phyloP scores from a whole-genome alignment of 2,797 vertebrate species.

The Anableps anableps region DNA sequence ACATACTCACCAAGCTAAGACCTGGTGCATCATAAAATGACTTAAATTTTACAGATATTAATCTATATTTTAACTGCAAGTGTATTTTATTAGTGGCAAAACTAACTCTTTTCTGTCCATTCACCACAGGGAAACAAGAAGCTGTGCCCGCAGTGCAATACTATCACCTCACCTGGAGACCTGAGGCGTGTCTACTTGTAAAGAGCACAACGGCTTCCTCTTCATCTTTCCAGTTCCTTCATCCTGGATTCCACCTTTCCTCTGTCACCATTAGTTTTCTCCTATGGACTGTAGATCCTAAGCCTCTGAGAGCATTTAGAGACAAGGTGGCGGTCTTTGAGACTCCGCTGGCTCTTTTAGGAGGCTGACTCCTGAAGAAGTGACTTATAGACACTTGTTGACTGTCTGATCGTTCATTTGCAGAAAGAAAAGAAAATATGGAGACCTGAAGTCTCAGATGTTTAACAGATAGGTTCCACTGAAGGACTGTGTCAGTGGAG shows the following conservation, averaged over 20 bases:
- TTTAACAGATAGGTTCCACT: conserved; percentile 26
- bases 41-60: too few species aligned
- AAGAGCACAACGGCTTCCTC: conserved; percentile 72
- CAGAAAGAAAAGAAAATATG: background rate
- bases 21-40: too few species aligned
- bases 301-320: conserved; percentile 50
- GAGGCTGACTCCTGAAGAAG: conserved; percentile 23
- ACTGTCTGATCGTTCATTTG: conserved; percentile 12
- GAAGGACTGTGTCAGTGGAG: conserved; percentile 49
- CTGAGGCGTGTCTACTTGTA: conserved; percentile 98
- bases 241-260: conserved; percentile 47
- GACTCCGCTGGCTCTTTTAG: conserved; percentile 50
- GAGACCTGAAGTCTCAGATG: conserved; percentile 5
- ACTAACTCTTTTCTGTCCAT: conserved; percentile 31
- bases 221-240: conserved; percentile 49
- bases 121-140: conserved; percentile 95
- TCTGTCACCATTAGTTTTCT: conserved; percentile 20
- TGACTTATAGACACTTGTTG: conserved; percentile 37
- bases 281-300: conserved; percentile 18
- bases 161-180: conserved; percentile 98
- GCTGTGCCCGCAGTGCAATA: conserved; percentile 99
- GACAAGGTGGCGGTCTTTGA: conserved; percentile 48
- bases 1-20: too few species aligned
- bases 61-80: too few species aligned
- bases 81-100: background rate